Percentiles rank a stretch among this genome's conserved stretches.
Conservation (phyloP, 2,113 vertebrate species). For the Oceanites oceanicus region DNA sequence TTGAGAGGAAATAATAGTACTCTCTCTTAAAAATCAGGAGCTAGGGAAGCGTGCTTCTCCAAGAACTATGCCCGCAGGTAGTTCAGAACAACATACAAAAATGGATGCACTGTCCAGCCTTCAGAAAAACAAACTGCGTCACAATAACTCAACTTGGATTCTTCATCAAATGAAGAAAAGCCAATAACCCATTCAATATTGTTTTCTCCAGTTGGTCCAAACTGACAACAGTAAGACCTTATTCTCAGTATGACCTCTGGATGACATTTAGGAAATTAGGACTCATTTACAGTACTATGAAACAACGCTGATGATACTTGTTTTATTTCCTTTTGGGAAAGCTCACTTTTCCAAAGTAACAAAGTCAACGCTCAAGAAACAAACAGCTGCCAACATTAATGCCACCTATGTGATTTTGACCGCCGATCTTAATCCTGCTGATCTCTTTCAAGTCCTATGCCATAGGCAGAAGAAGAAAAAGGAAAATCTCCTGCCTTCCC, state of each 20-base stretch:
- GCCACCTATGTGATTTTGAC: neutral
- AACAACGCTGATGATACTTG: neutral
- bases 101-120: neutral
- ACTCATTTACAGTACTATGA: neutral
- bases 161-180: neutral
- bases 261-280: neutral
- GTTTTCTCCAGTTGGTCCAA: neutral
- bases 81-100: neutral
- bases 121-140: neutral
- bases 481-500: neutral
- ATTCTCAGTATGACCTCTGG: neutral
- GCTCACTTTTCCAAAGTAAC: neutral
- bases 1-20: neutral
- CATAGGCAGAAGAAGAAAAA: neutral
- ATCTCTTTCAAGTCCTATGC: neutral
- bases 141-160: neutral
- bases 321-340: neutral
- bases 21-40: neutral
- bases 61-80: neutral
- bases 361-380: neutral
- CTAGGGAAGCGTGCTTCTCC: neutral
- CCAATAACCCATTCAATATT: neutral
- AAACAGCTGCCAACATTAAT: neutral
- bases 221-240: neutral
- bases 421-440: neutral